Conservation (phyloP, 2,888 invertebrate species). For the Meandrusa payeni region DNA sequence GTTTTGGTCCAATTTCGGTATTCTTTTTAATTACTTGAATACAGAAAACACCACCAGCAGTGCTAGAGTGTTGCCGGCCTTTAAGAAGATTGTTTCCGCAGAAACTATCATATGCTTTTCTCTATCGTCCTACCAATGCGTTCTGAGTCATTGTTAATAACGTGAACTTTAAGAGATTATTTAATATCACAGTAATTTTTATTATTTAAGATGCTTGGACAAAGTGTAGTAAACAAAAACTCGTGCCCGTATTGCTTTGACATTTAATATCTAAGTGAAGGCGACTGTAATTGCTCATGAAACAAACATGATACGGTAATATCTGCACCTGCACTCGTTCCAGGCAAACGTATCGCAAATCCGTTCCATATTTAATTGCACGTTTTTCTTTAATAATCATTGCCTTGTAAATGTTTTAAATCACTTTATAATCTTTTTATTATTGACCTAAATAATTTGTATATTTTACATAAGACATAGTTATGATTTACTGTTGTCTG, state of each 20-base stretch:
- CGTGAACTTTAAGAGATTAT: too few species aligned
- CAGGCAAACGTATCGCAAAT: constrained; percentile 1
- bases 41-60: too few species aligned
- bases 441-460: constrained; percentile 18
- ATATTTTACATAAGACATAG: too few species aligned
- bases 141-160: too few species aligned
- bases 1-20: too few species aligned
- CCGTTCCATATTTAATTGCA: constrained; percentile 4
- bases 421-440: constrained; percentile 11
- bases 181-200: too few species aligned
- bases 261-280: constrained; percentile 46
- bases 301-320: constrained; percentile 37
- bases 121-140: too few species aligned
- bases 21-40: too few species aligned
- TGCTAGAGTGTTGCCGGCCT: too few species aligned
- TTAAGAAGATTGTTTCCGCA: too few species aligned
- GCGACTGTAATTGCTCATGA: constrained; percentile 56
- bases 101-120: too few species aligned
- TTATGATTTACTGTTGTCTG: too few species aligned
- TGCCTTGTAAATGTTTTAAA: constrained; percentile 16
- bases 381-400: constrained; percentile 18
- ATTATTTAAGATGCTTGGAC: background rate
- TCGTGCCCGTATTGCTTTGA: constrained; percentile 34
- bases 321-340: constrained; percentile 16
- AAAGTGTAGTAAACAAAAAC: background rate